Evolutionary conservation across 1,140 invertebrate species (phyloP), one percentile per base, ranked within the genome.

Genomic region (Fopius arisanus): DNA sequence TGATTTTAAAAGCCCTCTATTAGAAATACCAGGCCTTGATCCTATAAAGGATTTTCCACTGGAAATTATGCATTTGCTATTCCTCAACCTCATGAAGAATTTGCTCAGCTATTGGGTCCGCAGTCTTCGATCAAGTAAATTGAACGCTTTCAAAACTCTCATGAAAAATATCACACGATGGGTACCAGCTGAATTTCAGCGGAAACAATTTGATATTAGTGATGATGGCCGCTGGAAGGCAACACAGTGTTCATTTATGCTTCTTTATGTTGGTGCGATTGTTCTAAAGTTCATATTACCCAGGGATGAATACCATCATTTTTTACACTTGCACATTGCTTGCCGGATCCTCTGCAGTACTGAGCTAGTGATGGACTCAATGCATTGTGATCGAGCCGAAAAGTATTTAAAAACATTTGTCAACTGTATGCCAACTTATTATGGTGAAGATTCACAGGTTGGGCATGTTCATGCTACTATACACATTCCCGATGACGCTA

Each of bases 11-110:
- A 9, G 9, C 7, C 75, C 72, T 9, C 70, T 72, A n/a, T 23
- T 80, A 10, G 63, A 63, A 70, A 26, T 77, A 59, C 21, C 3
- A 6, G 5, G 68, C 12, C 76, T 77, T 19, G 68, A 80, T 62
- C 31, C 68, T n/a, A 33, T 80, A 2, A 73, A 68, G 51, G 7
- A 5, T 3, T 41, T 78, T 14, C n/a, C 65, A 4, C 59, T 77
- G 28, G 79, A 80, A 72, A 33, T 70, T 23, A 78, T 78, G 79
- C 79, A 80, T 74, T 59, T 80, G 12, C 28, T 78, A 3, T 76
- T 26, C 9, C 5, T 59, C 0, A 59, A 59, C 26, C 23, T 59
- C 3, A 59, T 28, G 1, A 59, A 59, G 10, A 4, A 28, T 59
- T 3, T 59, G 1, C 19, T 59, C 10, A 23, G 9, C 3, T 26